These are phyloP conservation scores for Glaucopsyche alexis DNA, from an alignment of 2,888 invertebrate species.

Conservation along the genomic window DNA sequence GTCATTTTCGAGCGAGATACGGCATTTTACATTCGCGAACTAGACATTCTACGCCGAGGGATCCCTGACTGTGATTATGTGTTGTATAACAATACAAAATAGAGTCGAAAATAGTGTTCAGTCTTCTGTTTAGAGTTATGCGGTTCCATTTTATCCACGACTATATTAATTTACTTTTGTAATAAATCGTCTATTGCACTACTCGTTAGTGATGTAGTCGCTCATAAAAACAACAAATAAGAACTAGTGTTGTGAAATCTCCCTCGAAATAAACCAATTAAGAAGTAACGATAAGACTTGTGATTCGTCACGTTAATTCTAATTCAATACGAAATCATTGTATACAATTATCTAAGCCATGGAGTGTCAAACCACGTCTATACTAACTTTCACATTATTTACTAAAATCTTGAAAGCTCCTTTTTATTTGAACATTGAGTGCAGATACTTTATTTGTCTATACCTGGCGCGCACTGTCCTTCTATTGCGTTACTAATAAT, in stretches of 20 bases:
- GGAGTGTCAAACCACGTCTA: slow-evolving; percentile 69
- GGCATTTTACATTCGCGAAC: slow-evolving; percentile 4
- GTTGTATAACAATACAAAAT: slow-evolving; percentile 76
- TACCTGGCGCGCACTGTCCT: slow-evolving; percentile 74
- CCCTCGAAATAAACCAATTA: slow-evolving; percentile 25
- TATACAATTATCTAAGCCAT: slow-evolving; percentile 79
- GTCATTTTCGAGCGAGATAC: background rate
- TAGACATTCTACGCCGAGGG: slow-evolving; percentile 17
- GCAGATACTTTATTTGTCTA: slow-evolving; percentile 77
- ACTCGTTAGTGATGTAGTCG: slow-evolving; percentile 28
- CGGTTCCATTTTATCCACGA: slow-evolving; percentile 50
- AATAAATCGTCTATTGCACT: slow-evolving; percentile 35
- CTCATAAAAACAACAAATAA: slow-evolving; percentile 22
- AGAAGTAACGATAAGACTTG: slow-evolving; percentile 44
- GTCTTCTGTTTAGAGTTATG: slow-evolving; percentile 72
- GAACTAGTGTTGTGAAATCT: slow-evolving; percentile 27
- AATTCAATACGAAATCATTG: slow-evolving; percentile 64
- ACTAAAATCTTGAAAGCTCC: slow-evolving; percentile 78
- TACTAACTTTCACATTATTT: slow-evolving; percentile 72
- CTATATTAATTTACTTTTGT: slow-evolving; percentile 43
- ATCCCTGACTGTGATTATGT: slow-evolving; percentile 53
- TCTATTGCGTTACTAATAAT: slow-evolving; percentile 43
- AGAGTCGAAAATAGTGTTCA: slow-evolving; percentile 77
- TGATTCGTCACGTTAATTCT: slow-evolving; percentile 41
- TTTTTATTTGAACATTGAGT: slow-evolving; percentile 80